Evolutionary conservation across 2,888 invertebrate species (phyloP), one percentile per base, ranked within the genome.

Genomic region (Andrena bicolor): DNA sequence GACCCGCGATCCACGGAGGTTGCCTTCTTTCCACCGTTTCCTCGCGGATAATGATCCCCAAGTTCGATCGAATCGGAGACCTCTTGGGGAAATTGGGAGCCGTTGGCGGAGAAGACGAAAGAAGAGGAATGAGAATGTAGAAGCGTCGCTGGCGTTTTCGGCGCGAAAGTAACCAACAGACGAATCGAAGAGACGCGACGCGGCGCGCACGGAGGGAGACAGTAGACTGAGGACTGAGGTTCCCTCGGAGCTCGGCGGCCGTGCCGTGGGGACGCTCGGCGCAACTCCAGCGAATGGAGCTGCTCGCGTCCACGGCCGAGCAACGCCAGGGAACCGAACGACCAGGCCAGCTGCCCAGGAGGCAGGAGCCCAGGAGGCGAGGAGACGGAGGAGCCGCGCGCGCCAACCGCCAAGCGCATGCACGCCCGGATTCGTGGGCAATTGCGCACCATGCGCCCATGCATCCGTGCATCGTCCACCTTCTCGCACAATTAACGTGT

Each of bases 151-250:
- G 0, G 41, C 5, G 41, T 26, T 56, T 56, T 56, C 56, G 56
- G 56, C 56, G 60, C 30, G 10, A 61, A 61, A 61, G n/a, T 7
- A 32, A n/a, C 2, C 30, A n/a, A 32, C n/a, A 2, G 7, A 8
- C 60, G 30, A 32, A 26, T 56, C 30, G 28, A 61, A 30, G 10
- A 30, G 71, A 49, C 49, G 35, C 23, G 16, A 28, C 16, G 13
- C 16, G 75, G 71, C 85, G 76, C 69, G 69, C 76, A 41, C 80
- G 83, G 72, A 81, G 82, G 83, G 60, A 81, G 71, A 76, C 74
- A 87, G 82, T 82, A 79, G 85, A 90, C 90, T 89, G 89, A 89
- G 77, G 86, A 90, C 89, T 87, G 89, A 89, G 75, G 72, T 68
- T 65, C 72, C 72, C 77, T 76, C 80, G 56, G 51, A 20, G 51